Evolutionary conservation across 2,797 vertebrate species (phyloP).

Genomic region (Australoheros facetus): DNA sequence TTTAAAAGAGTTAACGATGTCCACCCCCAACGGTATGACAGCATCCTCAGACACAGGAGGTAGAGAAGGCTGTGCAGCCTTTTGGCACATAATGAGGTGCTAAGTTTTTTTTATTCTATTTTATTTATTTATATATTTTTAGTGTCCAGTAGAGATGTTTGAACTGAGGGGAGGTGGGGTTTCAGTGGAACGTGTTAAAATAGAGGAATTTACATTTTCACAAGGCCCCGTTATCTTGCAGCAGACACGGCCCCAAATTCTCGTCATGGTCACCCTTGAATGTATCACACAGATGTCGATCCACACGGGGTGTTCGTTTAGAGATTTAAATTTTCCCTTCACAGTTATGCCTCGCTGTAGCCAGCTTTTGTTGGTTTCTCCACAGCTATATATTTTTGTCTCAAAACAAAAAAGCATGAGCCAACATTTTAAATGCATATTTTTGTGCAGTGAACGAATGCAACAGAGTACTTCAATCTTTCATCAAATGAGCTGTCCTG

Average conservation of each 20-base stretch:
- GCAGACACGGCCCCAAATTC: conserved; percentile 21
- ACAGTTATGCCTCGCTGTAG: conserved; percentile 21
- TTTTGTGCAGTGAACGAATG: not conserved
- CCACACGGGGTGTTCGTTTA: conserved; percentile 35
- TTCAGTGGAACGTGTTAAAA: conserved; percentile 23
- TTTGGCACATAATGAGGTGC: conserved; percentile 41
- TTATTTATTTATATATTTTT: too few relatives aligned
- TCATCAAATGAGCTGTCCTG: conserved; percentile 36
- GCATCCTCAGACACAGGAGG: conserved; percentile 22
- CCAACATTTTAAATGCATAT: not conserved
- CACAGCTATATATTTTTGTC: not conserved
- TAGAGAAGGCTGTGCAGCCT: not conserved
- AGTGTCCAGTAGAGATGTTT: conserved; percentile 28
- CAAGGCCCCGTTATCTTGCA: conserved; percentile 30
- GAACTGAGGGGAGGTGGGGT: conserved; percentile 8
- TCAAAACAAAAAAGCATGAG: not conserved
- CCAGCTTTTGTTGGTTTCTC: conserved; percentile 5
- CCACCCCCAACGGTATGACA: conserved; percentile 14
- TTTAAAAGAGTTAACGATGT: conserved; percentile 37
- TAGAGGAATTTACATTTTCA: conserved; percentile 24
- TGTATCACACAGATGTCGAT: conserved; percentile 31
- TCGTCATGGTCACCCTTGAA: conserved; percentile 21
- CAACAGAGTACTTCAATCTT: conserved; percentile 13
- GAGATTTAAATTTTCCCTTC: conserved; percentile 25
- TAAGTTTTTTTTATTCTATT: not conserved